These are phyloP conservation scores for Smittia sp. DNA, from an alignment of 2,888 invertebrate species.

Conservation along the genomic window DNA sequence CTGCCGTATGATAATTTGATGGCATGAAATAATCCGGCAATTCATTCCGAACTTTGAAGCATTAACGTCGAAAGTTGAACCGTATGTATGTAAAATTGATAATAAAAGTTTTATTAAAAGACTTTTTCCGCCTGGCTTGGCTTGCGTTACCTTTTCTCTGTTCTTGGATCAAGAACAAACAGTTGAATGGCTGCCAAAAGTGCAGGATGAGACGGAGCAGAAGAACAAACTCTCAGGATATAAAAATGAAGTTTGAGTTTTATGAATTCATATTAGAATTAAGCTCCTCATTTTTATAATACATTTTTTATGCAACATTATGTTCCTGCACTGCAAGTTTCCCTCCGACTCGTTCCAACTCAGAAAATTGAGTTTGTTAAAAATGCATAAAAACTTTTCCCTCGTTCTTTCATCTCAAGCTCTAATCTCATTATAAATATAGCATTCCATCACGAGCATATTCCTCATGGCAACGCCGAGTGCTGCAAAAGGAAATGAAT, in stretches of 20 bases:
- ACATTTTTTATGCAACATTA: constrained; percentile 33
- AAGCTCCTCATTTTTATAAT: constrained; percentile 21
- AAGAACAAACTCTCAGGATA: background rate
- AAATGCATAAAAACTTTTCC: constrained; percentile 15
- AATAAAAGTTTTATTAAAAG: constrained; percentile 8
- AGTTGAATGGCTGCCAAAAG: background rate
- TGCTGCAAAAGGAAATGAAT: no score
- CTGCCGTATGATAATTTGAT: background rate
- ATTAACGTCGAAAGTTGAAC: background rate
- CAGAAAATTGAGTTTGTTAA: background rate
- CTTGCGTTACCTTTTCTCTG: background rate
- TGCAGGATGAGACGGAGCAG: background rate
- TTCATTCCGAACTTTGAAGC: background rate
- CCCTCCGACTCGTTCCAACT: background rate
- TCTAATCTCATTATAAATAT: no score
- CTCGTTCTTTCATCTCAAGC: no score
- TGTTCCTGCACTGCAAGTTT: constrained; percentile 17
- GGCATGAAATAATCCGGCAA: background rate
- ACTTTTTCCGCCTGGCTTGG: background rate
- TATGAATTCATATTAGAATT: constrained; percentile 20
- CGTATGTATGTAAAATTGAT: background rate
- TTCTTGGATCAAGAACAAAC: background rate
- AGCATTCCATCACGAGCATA: no score
- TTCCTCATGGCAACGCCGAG: no score
- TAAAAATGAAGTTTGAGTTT: constrained; percentile 22